Percentiles rank a stretch among this genome's conserved stretches.
These are phyloP conservation scores for Ornithoptera alexandrae DNA, from an alignment of 2,888 invertebrate genomes.

Conservation along the genomic window DNA sequence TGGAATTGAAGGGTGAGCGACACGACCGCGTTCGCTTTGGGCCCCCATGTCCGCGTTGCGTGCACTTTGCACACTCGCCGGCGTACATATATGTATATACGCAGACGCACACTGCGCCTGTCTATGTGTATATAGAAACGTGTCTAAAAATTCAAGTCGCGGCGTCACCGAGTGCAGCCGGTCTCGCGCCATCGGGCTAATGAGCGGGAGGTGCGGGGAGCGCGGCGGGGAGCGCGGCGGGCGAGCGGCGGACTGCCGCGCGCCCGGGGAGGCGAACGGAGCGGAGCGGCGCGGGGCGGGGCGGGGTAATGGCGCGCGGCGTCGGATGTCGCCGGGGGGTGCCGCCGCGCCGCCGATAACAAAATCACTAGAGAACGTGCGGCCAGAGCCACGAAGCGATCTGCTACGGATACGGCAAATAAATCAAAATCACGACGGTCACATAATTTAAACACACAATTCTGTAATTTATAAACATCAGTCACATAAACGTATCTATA, in stretches of 20 bases:
- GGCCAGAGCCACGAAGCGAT: conserved; percentile 37
- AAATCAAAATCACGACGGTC: background rate
- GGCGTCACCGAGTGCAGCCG: conserved; percentile 60
- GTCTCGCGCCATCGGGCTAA: conserved; percentile 66
- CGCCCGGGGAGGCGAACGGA: conserved; percentile 39
- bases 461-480: too few species aligned
- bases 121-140: conserved; percentile 33
- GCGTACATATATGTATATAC: conserved; percentile 25
- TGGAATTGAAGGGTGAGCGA: conserved; percentile 11
- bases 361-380: conserved; percentile 75
- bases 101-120: conserved; percentile 6
- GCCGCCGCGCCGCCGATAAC: conserved; percentile 70
- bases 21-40: conserved; percentile 5
- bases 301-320: conserved; percentile 68
- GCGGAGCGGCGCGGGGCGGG: conserved; percentile 40
- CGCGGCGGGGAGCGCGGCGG: conserved; percentile 33
- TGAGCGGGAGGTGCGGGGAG: conserved; percentile 49
- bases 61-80: conserved; percentile 5
- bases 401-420: conserved; percentile 45
- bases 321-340: conserved; percentile 76
- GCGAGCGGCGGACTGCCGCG: conserved; percentile 20
- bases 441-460: background rate
- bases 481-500: background rate
- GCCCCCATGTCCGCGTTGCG: conserved; percentile 1
- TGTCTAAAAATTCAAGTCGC: conserved; percentile 66